Percentiles rank a stretch among this genome's conserved stretches.
Evolutionary conservation across 2,888 invertebrate genomes (phyloP).

Genomic region (Electrophaes corylata): DNA sequence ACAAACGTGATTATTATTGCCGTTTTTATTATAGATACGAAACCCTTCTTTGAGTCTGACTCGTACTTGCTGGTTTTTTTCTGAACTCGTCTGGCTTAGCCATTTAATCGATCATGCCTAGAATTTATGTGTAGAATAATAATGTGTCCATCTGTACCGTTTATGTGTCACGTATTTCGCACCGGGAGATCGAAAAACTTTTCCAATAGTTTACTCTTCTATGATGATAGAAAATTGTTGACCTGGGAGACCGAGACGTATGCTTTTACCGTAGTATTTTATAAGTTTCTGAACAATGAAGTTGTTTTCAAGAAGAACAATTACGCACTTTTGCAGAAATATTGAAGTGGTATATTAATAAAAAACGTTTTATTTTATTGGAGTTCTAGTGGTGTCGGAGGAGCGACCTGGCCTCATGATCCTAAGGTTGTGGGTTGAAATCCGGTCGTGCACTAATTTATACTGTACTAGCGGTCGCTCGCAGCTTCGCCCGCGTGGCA

Average conservation of each 20-base stretch:
- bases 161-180: slow-evolving; percentile 73
- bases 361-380: background rate
- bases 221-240: slow-evolving; percentile 78
- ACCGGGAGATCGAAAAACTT: slow-evolving; percentile 80
- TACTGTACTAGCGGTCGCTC: no score
- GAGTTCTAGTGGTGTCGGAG: no score
- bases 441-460: no score
- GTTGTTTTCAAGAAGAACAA: slow-evolving; percentile 5
- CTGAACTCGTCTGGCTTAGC: background rate
- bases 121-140: slow-evolving; percentile 12
- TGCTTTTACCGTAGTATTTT: slow-evolving; percentile 65
- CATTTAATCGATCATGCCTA: slow-evolving; percentile 13
- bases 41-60: no score
- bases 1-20: no score
- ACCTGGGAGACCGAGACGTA: slow-evolving; percentile 56
- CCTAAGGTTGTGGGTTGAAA: no score
- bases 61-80: no score
- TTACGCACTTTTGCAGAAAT: background rate
- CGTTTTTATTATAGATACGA: no score
- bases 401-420: no score
- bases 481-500: no score
- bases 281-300: slow-evolving; percentile 40
- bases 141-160: slow-evolving; percentile 52
- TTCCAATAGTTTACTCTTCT: slow-evolving; percentile 72
- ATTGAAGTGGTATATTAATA: background rate